phyloP scores from a whole-genome alignment of 1,140 invertebrate species.

The Diorhabda elongata region DNA sequence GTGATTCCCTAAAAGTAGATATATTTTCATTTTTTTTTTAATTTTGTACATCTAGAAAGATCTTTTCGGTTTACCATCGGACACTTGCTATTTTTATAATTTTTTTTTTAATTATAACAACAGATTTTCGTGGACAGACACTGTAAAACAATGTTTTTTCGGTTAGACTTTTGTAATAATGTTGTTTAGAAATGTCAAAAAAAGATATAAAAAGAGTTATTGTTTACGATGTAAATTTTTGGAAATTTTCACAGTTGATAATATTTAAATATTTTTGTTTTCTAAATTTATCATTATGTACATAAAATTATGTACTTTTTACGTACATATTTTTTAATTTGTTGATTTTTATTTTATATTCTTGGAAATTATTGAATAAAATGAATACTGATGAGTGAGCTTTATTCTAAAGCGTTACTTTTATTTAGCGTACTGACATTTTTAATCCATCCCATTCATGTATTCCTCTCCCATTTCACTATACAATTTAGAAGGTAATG shows the following conservation, averaged over 20 bases:
- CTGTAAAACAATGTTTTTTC: conserved; percentile 14
- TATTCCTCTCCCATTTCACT: too few relatives aligned
- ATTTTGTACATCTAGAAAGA: too few relatives aligned
- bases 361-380: conserved; percentile 10
- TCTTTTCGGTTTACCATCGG: too few relatives aligned
- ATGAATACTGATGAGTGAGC: conserved; percentile 8
- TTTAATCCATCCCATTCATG: too few relatives aligned
- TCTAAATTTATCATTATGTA: conserved; percentile 13
- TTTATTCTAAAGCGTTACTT: background rate
- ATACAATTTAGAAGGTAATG: too few relatives aligned
- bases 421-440: background rate
- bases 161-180: conserved; percentile 10
- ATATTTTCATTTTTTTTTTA: too few relatives aligned
- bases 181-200: conserved; percentile 6
- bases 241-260: conserved; percentile 11
- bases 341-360: conserved; percentile 20
- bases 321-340: conserved; percentile 15
- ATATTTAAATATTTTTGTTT: conserved; percentile 19
- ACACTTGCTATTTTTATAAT: too few relatives aligned
- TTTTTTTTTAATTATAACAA: too few relatives aligned
- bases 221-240: conserved; percentile 15
- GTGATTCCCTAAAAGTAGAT: too few relatives aligned
- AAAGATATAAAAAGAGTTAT: conserved; percentile 9
- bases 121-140: background rate
- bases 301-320: conserved; percentile 15